Conservation (phyloP, 2,113 vertebrate species). For the Bos javanicus region DNA sequence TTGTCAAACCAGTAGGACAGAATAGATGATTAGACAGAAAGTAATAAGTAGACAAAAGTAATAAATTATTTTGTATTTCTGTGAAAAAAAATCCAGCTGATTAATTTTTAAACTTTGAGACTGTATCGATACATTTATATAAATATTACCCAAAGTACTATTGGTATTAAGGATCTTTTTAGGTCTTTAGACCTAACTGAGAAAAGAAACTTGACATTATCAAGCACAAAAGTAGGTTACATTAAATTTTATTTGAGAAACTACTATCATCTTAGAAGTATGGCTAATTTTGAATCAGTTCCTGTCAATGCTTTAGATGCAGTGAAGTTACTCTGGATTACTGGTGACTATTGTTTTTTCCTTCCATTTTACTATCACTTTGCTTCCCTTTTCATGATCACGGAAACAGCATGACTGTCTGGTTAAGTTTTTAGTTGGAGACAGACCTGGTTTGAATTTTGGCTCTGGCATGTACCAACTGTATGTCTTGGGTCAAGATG, state of each 20-base stretch:
- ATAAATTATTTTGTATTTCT: slow-evolving; percentile 7
- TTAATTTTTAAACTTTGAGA: background rate
- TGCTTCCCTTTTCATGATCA: background rate
- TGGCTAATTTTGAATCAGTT: background rate
- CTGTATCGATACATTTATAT: background rate
- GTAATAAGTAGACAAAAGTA: background rate
- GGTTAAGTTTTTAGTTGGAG: background rate
- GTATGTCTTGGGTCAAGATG: background rate
- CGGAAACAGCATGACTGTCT: background rate
- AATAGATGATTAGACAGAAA: background rate
- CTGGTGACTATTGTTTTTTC: background rate
- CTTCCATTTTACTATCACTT: background rate
- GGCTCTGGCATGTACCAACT: background rate
- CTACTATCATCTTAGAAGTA: background rate
- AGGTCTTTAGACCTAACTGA: background rate
- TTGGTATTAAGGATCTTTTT: background rate
- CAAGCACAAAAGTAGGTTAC: background rate
- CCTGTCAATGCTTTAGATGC: background rate
- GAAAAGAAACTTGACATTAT: background rate
- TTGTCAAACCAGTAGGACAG: background rate
- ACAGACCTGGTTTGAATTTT: background rate
- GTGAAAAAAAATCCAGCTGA: background rate
- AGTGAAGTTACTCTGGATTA: background rate
- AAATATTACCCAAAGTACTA: background rate
- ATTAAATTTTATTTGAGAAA: slow-evolving; percentile 24